Evolutionary conservation across 2,797 vertebrate species (phyloP).

Genomic region (Microhierax caerulescens): DNA sequence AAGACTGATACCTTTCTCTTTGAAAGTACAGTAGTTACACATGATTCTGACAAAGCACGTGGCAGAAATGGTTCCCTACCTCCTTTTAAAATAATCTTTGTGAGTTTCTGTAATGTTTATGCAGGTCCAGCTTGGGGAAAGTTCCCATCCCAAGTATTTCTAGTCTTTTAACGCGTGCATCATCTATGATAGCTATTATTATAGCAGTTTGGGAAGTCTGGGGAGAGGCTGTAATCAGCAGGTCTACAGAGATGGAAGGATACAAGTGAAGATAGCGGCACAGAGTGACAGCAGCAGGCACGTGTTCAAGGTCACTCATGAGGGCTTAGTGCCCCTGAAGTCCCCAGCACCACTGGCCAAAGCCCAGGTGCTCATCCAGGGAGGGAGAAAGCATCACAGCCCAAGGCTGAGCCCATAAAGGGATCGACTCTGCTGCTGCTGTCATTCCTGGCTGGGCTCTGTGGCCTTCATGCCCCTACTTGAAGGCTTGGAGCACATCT

Average conservation of each 20-base stretch:
- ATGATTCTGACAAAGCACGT: rapidly evolving
- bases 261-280: neutral
- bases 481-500: neutral
- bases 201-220: neutral
- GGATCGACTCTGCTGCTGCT: neutral
- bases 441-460: neutral
- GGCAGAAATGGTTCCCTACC: neutral
- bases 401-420: neutral
- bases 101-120: neutral
- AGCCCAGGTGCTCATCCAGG: neutral
- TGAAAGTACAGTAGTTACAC: rapidly evolving
- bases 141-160: neutral
- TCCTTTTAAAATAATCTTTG: neutral
- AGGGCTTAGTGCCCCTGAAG: neutral
- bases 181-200: neutral
- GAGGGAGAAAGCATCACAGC: neutral
- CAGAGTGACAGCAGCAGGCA: neutral
- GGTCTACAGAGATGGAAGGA: neutral
- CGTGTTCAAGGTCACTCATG: rapidly evolving
- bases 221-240: neutral
- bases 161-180: neutral
- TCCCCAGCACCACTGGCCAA: neutral
- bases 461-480: neutral
- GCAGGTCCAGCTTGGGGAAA: neutral
- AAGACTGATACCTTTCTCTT: neutral